phyloP scores from a whole-genome alignment of 2,797 vertebrate species.

The Sebastes oblongus region DNA sequence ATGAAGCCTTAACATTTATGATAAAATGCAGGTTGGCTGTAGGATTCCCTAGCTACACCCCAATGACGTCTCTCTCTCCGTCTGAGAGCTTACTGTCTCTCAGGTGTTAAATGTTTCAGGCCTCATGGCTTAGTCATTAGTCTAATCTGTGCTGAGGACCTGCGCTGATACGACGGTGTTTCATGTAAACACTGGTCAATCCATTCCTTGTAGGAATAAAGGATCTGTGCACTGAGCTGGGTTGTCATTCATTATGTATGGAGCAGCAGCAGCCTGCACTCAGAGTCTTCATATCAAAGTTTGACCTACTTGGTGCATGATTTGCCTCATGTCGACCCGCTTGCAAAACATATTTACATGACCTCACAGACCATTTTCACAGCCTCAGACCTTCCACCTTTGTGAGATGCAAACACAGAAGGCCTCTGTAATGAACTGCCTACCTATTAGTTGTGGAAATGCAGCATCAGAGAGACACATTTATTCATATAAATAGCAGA shows the following conservation, averaged over 20 bases:
- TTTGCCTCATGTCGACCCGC: conserved; percentile 2
- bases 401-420: not conserved
- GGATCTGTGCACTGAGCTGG: conserved; percentile 2
- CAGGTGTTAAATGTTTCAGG: conserved; percentile 26
- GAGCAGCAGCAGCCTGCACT: conserved; percentile 4
- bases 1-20: not conserved
- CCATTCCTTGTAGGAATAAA: conserved; percentile 13
- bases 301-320: conserved; percentile 44
- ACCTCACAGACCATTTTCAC: not conserved
- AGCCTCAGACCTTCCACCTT: not conserved
- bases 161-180: conserved; percentile 19
- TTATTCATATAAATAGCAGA: not conserved
- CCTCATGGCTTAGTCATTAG: conserved; percentile 23
- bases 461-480: not conserved
- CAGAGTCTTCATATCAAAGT: conserved; percentile 18
- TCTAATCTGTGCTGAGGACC: conserved; percentile 53
- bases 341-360: conserved; percentile 13
- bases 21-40: not conserved
- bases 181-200: conserved; percentile 44
- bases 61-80: not conserved
- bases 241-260: conserved; percentile 53
- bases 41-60: not conserved
- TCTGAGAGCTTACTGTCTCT: conserved; percentile 23
- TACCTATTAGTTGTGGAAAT: not conserved
- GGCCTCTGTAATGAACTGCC: not conserved